Conservation (phyloP, 92 coral and sea anemone genomes). For the Anthopleura xanthogrammica region DNA sequence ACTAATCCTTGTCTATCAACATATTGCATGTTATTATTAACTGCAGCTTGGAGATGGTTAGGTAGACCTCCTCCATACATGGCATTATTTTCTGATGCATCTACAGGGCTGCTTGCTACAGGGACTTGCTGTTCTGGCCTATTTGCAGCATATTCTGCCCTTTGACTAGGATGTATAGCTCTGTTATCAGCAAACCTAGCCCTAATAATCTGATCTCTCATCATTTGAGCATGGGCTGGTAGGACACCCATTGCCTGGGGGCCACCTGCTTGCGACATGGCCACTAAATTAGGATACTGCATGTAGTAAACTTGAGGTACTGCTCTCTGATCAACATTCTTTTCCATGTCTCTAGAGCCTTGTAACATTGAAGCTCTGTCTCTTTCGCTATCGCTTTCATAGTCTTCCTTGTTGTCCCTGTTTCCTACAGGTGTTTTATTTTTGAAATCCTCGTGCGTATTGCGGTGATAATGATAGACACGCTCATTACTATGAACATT, state of each 20-base stretch:
- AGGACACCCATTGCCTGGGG: slow-evolving; percentile 23
- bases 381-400: slow-evolving; percentile 56
- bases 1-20: slow-evolving; percentile 66
- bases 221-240: slow-evolving; percentile 28
- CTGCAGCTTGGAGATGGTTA: slow-evolving; percentile 33
- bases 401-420: slow-evolving; percentile 39
- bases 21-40: slow-evolving; percentile 57
- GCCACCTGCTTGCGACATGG: slow-evolving; percentile 35
- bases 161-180: slow-evolving; percentile 29
- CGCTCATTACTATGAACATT: slow-evolving; percentile 38
- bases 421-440: slow-evolving; percentile 11
- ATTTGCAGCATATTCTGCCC: slow-evolving; percentile 55
- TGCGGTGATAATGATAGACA: slow-evolving; percentile 46
- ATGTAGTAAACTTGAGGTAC: slow-evolving; percentile 60
- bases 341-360: slow-evolving; percentile 31
- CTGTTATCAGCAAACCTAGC: slow-evolving; percentile 25
- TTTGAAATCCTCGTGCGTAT: slow-evolving; percentile 59
- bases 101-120: slow-evolving; percentile 67
- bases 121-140: slow-evolving; percentile 92
- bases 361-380: slow-evolving; percentile 40
- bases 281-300: slow-evolving; percentile 51
- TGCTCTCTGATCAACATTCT: slow-evolving; percentile 35
- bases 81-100: slow-evolving; percentile 43
- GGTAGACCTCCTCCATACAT: slow-evolving; percentile 39
- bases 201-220: slow-evolving; percentile 29